These are phyloP conservation scores for Myotis davidii DNA, from an alignment of 2,113 vertebrate species.

Conservation along the genomic window DNA sequence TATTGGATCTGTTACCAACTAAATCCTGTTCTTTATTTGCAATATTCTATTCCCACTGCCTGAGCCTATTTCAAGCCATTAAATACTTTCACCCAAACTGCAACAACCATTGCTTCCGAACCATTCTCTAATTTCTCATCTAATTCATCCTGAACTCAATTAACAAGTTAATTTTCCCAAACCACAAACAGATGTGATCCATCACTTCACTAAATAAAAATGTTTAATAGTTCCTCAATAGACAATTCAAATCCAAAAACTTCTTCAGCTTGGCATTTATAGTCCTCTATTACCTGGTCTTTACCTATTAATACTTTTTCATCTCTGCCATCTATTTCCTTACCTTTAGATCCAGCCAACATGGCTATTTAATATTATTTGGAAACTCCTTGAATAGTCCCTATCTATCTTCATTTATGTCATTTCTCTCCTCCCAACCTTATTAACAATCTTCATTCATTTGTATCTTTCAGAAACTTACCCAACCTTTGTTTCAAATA, in stretches of 20 bases:
- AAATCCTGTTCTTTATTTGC: not conserved
- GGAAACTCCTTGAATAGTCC: not conserved
- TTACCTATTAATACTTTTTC: slow-evolving; percentile 1
- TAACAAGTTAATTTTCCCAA: slow-evolving; percentile 21
- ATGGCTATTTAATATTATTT: not conserved
- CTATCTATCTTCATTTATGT: not conserved
- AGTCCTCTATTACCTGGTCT: not conserved
- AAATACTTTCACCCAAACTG: not conserved
- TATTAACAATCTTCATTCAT: not conserved
- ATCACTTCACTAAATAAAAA: slow-evolving; percentile 25
- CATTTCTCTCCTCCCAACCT: not conserved
- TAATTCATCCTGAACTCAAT: not conserved
- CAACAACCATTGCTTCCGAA: not conserved
- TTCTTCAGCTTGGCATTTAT: not conserved
- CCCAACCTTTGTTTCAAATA: not conserved
- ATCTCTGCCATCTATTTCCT: not conserved
- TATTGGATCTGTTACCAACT: not conserved
- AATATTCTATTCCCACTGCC: not conserved
- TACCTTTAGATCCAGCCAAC: not conserved
- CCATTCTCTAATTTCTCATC: slow-evolving; percentile 45
- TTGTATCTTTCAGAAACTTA: slow-evolving; percentile 15
- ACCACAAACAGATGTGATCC: not conserved
- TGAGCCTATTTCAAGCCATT: not conserved
- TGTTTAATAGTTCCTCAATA: not conserved
- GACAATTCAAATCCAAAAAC: not conserved